Conservation (phyloP, 2,888 invertebrate genomes). For the Tetranychus truncatus region DNA sequence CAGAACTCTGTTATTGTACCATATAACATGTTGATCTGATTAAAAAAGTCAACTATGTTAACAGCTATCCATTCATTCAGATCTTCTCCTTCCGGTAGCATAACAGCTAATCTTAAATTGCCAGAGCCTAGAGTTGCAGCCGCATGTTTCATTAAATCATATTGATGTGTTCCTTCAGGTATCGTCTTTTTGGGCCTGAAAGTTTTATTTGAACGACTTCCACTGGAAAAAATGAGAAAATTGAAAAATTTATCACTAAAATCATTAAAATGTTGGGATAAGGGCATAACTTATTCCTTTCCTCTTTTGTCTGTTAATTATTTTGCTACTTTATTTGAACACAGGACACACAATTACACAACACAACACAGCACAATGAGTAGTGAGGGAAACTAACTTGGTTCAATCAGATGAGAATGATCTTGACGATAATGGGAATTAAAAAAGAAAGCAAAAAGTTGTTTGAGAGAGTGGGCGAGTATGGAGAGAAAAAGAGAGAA, state of each 20-base stretch:
- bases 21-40: slow-evolving; percentile 99
- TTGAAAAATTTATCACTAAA: background rate
- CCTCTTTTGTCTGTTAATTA: no score
- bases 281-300: background rate
- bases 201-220: slow-evolving; percentile 81
- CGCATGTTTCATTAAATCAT: slow-evolving; percentile 98
- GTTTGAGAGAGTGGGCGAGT: background rate
- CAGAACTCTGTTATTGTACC: slow-evolving; percentile 99
- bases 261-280: background rate
- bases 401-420: background rate
- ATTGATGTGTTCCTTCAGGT: slow-evolving; percentile 92
- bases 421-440: background rate
- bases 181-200: slow-evolving; percentile 98
- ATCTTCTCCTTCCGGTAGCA: slow-evolving; percentile 90
- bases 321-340: no score
- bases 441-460: background rate
- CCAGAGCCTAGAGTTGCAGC: slow-evolving; percentile 94
- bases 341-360: background rate
- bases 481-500: background rate
- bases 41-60: slow-evolving; percentile 95
- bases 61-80: slow-evolving; percentile 99
- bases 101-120: slow-evolving; percentile 82
- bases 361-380: background rate
- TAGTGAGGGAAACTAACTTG: background rate
- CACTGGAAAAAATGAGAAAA: slow-evolving; percentile 30